Percentiles rank a stretch among this genome's conserved stretches.
These are phyloP conservation scores for Manis pentadactyla DNA, from an alignment of 2,797 vertebrate genomes.

Conservation along the genomic window DNA sequence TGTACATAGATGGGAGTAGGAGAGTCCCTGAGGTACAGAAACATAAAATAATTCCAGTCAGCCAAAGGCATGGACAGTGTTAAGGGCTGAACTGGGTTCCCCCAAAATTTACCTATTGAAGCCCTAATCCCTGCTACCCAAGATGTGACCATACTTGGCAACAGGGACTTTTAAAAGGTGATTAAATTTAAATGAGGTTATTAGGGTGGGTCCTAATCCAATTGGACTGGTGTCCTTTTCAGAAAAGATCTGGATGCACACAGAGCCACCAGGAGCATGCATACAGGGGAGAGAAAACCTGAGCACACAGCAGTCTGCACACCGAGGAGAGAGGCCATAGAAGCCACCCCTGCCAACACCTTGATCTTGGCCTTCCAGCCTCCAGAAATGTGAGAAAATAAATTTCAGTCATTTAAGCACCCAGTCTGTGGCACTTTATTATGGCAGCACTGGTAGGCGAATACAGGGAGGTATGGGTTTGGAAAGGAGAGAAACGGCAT, in stretches of 20 bases:
- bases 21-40: not conserved
- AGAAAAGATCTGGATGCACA: not conserved
- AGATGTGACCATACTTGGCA: not conserved
- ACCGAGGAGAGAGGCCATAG: not conserved
- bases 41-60: too few relatives aligned
- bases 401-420: not conserved
- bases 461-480: too few relatives aligned
- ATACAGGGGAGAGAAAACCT: not conserved
- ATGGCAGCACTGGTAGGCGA: not conserved
- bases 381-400: not conserved
- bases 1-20: not conserved
- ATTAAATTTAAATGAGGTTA: not conserved
- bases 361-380: not conserved
- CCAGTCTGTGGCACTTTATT: not conserved
- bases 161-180: not conserved
- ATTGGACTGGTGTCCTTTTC: not conserved
- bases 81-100: not conserved
- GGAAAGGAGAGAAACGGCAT: not conserved
- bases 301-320: not conserved
- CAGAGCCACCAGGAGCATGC: not conserved
- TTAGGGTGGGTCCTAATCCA: not conserved
- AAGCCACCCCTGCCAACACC: not conserved
- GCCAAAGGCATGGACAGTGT: not conserved
- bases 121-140: not conserved
- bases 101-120: not conserved